Conservation (phyloP, 30 jellyfish, hydroid and myxozoan species). For the Aurelia sp. region DNA sequence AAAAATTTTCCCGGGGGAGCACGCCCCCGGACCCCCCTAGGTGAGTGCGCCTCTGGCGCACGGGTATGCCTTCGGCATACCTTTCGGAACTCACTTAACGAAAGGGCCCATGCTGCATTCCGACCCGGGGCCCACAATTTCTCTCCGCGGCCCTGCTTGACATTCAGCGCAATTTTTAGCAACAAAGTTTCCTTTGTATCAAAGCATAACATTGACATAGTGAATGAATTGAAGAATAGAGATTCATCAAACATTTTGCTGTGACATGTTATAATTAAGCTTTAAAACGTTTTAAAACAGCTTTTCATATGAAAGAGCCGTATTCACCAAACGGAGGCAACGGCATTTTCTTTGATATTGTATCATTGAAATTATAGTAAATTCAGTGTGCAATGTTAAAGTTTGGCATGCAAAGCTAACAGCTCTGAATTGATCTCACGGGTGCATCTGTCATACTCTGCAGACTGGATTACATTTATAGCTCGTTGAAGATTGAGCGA, state of each 20-base stretch:
- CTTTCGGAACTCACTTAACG: no score
- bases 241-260: neutral
- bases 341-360: no score
- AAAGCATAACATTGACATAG: neutral
- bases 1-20: no score
- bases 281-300: neutral
- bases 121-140: no score
- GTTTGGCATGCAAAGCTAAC: neutral
- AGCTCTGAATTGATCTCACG: neutral
- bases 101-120: no score
- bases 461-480: no score
- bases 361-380: neutral
- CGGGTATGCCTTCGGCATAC: no score
- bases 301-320: neutral
- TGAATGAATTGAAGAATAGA: neutral
- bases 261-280: neutral
- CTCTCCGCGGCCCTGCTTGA: no score
- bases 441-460: constrained; percentile 2
- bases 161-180: neutral
- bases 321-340: neutral
- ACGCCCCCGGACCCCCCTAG: no score
- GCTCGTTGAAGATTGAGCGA: no score
- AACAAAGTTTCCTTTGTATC: neutral
- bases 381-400: neutral
- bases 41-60: no score